Percentiles rank a stretch among this genome's conserved stretches.
phyloP scores from a whole-genome alignment of 1,140 invertebrate genomes.

The Wiebesia pumilae region DNA sequence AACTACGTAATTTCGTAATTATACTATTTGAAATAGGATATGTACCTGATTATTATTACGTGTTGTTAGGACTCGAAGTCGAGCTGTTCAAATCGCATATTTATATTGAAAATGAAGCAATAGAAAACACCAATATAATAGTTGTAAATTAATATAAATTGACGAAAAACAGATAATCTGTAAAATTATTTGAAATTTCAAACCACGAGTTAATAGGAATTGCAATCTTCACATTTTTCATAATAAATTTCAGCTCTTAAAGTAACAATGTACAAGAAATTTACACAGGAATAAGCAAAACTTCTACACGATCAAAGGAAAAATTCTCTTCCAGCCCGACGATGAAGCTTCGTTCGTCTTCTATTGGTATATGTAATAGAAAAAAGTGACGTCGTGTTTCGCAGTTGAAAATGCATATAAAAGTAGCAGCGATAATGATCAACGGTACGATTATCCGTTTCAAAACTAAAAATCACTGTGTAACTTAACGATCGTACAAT shows the following conservation, averaged over 20 bases:
- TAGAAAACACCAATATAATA: background rate
- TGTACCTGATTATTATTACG: background rate
- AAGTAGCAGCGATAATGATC: slow-evolving; percentile 19
- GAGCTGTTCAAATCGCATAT: background rate
- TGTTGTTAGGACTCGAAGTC: background rate
- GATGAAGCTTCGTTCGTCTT: background rate
- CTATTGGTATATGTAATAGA: background rate
- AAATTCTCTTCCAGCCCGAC: background rate
- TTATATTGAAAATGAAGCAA: background rate
- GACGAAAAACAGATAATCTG: background rate
- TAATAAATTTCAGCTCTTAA: background rate
- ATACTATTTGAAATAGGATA: background rate
- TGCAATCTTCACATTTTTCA: background rate
- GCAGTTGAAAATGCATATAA: background rate
- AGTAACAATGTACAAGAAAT: too few relatives aligned
- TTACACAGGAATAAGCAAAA: too few relatives aligned
- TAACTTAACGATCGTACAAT: background rate
- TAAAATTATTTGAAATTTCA: background rate
- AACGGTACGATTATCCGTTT: slow-evolving; percentile 20
- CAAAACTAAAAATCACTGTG: slow-evolving; percentile 7
- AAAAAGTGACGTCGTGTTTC: background rate
- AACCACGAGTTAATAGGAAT: background rate
- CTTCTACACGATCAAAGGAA: too few relatives aligned
- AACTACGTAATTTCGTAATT: background rate
- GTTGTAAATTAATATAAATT: slow-evolving; percentile 6